Evolutionary conservation across 2,888 invertebrate genomes (phyloP), one percentile per base, ranked within the genome.

Genomic region (Harpalus rubripes): DNA sequence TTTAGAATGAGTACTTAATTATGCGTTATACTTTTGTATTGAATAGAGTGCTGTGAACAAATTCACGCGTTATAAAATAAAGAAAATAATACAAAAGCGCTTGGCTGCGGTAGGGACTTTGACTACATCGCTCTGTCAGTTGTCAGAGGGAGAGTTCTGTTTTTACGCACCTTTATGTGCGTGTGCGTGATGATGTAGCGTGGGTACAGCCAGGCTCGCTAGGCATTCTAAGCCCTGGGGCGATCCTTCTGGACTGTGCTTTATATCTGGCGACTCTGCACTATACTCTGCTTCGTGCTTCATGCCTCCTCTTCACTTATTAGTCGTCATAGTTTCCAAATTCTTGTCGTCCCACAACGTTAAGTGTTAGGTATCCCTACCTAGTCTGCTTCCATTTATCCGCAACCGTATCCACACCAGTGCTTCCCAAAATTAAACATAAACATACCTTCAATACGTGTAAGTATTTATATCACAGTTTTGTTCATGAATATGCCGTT

Each of bases 241-340:
- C 58, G 26, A 68, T 41, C 58, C 80, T 63, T 63, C 81, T 61
- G 41, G 65, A 44, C 63, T 61, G 78, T n/a, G 61, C 79, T 79
- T 79, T 79, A 79, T 58, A 79, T 79, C 41, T 79, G 59, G 52
- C 22, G 52, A 74, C 52, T 52, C 74, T n/a, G 18, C n/a, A 68
- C 39, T 41, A 39, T 39, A 15, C 68, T 26, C n/a, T 39, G 32
- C 32, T 32, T 32, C 32, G 39, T 39, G 32, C 68, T n/a, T 68
- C 39, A 32, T 74, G 41, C 74, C 74, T 74, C 44, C 52, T 74
- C 74, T 63, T 63, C 58, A 65, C 44, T 65, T 81, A 65, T 81
- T 81, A 65, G 41, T 81, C 81, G 65, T 81, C 81, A 81, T 81
- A 81, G 81, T 81, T 81, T 81, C 65, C 63, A 81, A 81, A 81